Conservation (phyloP, 2,888 invertebrate genomes). For the Ferdinandea cuprea region DNA sequence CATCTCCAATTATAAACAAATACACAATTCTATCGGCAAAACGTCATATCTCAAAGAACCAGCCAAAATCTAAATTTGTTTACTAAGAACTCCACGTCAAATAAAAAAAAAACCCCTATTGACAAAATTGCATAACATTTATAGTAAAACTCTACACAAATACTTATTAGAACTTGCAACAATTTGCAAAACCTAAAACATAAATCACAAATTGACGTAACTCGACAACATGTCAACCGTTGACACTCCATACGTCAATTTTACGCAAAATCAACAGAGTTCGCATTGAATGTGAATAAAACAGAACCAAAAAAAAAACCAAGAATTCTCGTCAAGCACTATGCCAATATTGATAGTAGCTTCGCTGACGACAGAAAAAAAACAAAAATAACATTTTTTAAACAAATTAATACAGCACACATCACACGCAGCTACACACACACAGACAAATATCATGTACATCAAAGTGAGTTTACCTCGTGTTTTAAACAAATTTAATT, state of each 20-base stretch:
- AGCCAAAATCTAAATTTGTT: too few species aligned
- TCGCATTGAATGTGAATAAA: background rate
- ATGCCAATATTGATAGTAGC: conserved; percentile 49
- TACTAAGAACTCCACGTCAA: too few species aligned
- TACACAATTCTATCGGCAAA: too few species aligned
- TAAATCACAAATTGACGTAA: conserved; percentile 20
- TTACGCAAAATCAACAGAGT: conserved; percentile 5
- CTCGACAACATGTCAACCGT: conserved; percentile 27
- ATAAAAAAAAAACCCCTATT: too few species aligned
- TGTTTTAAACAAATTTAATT: conserved; percentile 12
- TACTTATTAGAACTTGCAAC: too few species aligned
- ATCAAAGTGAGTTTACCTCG: background rate
- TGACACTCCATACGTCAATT: conserved; percentile 26
- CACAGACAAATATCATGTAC: too few species aligned
- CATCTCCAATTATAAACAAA: too few species aligned
- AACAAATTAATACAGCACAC: conserved; percentile 19
- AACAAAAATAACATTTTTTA: conserved; percentile 19
- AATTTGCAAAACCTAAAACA: background rate
- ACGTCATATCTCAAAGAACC: too few species aligned
- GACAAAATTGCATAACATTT: too few species aligned
- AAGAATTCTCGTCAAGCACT: conserved; percentile 21
- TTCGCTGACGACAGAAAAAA: conserved; percentile 32
- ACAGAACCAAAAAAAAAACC: background rate
- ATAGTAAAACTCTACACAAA: too few species aligned
- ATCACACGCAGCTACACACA: too few species aligned